Conservation (phyloP, 2,888 invertebrate species). For the Perithous albicinctus region DNA sequence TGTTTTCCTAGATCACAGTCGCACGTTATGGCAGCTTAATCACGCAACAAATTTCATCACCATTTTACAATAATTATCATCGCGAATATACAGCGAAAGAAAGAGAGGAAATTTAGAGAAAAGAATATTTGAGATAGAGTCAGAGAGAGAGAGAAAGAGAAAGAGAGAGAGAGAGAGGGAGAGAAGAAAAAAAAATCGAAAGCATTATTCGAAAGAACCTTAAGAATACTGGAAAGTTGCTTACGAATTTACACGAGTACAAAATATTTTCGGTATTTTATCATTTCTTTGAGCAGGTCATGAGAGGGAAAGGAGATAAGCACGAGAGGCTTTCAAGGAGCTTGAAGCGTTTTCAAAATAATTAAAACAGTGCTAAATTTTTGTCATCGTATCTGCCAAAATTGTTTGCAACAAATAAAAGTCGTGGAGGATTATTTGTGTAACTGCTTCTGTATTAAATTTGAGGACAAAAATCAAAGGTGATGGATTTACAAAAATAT, state of each 20-base stretch:
- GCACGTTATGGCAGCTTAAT: conserved; percentile 79
- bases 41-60: conserved; percentile 78
- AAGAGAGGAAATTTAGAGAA: conserved; percentile 59
- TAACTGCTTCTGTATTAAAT: too few relatives aligned
- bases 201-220: conserved; percentile 74
- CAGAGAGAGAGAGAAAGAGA: conserved; percentile 57
- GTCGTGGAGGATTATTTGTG: neutral
- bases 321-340: conserved; percentile 71
- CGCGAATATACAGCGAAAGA: conserved; percentile 37
- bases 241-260: conserved; percentile 78
- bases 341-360: neutral
- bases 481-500: too few relatives aligned
- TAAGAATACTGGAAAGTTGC: conserved; percentile 81
- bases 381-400: neutral
- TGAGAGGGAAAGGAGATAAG: conserved; percentile 51
- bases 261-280: conserved; percentile 76
- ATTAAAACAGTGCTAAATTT: neutral
- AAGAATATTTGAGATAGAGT: conserved; percentile 68
- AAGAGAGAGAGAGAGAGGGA: conserved; percentile 42
- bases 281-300: conserved; percentile 75
- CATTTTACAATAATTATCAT: conserved; percentile 59
- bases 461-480: too few relatives aligned
- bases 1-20: conserved; percentile 82
- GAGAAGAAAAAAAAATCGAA: conserved; percentile 63
- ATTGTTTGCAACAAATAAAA: neutral